phyloP scores from a whole-genome alignment of 2,113 vertebrate species.

The Promerops cafer region DNA sequence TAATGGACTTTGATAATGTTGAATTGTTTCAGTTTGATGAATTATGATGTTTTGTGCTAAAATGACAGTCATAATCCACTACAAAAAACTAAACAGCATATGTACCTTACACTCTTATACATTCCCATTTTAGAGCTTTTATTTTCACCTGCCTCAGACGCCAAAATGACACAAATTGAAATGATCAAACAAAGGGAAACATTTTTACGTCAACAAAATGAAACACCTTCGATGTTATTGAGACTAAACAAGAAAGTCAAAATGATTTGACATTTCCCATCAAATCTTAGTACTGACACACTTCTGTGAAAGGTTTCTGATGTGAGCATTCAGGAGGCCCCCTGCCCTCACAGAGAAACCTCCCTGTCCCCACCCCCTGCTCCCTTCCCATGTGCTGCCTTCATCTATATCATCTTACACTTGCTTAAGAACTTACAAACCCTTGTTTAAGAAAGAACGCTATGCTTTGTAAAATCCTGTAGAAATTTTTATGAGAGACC shows the following conservation, averaged over 20 bases:
- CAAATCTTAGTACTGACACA: not conserved
- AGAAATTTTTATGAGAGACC: not conserved
- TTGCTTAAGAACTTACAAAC: not conserved
- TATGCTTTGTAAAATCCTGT: not conserved
- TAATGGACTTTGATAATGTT: not conserved
- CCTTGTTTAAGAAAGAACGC: not conserved
- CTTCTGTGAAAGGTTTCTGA: not conserved
- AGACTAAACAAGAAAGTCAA: slow-evolving; percentile 21
- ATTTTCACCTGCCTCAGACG: not conserved
- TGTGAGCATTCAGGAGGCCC: not conserved
- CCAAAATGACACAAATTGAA: not conserved
- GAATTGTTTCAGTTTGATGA: not conserved
- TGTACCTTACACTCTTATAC: not conserved
- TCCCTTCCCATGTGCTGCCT: not conserved
- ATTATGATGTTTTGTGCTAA: not conserved
- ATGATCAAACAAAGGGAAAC: slow-evolving; percentile 21
- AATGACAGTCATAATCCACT: not conserved
- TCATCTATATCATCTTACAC: not conserved
- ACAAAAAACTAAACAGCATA: not conserved
- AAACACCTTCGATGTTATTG: slow-evolving; percentile 28
- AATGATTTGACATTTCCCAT: not conserved
- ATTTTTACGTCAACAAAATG: slow-evolving; percentile 8
- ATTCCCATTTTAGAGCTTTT: not conserved
- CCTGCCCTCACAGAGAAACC: accelerated
- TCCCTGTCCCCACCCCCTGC: not conserved